These are phyloP conservation scores for Lagocephalus sceleratus DNA, from an alignment of 2,797 vertebrate genomes.

Conservation along the genomic window DNA sequence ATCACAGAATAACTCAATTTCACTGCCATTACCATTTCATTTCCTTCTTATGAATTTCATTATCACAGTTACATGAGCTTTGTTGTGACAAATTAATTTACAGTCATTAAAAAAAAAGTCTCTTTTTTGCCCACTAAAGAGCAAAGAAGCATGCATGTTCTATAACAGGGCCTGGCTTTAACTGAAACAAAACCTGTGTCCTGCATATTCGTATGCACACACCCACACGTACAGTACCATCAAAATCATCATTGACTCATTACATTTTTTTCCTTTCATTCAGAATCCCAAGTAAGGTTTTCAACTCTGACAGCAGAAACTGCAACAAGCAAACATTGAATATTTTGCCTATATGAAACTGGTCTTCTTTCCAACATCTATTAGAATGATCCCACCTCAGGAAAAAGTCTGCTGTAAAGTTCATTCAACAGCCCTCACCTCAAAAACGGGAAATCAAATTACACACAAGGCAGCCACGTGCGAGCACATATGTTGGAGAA, in stretches of 20 bases:
- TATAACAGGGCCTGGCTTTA: slow-evolving; percentile 4
- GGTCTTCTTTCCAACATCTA: neutral
- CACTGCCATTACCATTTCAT: slow-evolving; percentile 7
- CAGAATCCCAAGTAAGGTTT: too few species aligned
- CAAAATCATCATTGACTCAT: too few species aligned
- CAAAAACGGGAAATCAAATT: slow-evolving; percentile 43
- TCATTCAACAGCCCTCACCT: slow-evolving; percentile 29
- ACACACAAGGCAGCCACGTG: slow-evolving; percentile 46
- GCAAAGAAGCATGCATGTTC: slow-evolving; percentile 15
- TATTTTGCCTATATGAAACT: slow-evolving; percentile 1
- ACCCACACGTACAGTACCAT: too few species aligned
- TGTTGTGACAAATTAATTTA: slow-evolving; percentile 3
- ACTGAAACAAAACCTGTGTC: neutral
- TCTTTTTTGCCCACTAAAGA: neutral
- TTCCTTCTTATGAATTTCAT: slow-evolving; percentile 3
- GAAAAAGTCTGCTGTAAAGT: slow-evolving; percentile 22
- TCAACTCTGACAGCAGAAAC: too few species aligned
- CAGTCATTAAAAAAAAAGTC: neutral
- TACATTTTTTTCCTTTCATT: too few species aligned
- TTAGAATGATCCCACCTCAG: slow-evolving; percentile 21
- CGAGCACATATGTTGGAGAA: slow-evolving; percentile 37
- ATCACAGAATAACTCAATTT: slow-evolving; percentile 10
- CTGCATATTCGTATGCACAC: too few species aligned
- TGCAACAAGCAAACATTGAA: too few species aligned
- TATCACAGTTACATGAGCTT: neutral